These are phyloP conservation scores for Channa maculata DNA, from an alignment of 2,113 vertebrate species.

Conservation along the genomic window DNA sequence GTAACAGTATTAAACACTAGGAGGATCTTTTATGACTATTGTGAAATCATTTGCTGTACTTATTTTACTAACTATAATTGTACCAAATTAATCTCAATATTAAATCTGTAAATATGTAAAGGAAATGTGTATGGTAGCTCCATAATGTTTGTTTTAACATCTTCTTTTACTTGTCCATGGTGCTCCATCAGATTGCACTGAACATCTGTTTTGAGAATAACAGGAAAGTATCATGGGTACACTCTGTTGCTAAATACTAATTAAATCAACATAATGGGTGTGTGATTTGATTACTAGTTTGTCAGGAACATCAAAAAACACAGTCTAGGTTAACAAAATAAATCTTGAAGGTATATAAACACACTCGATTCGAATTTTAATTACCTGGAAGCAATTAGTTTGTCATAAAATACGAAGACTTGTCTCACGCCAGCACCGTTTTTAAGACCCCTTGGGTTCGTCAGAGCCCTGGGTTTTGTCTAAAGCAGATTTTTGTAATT, in stretches of 20 bases:
- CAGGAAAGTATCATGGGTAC: conserved; percentile 45
- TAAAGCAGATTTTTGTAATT: conserved; percentile 52
- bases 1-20: neutral
- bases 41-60: too few species aligned
- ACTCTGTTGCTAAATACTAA: conserved; percentile 57
- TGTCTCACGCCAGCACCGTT: neutral
- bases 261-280: conserved; percentile 57
- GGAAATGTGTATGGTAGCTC: neutral
- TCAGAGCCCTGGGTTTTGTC: conserved; percentile 33
- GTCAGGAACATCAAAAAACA: conserved; percentile 39
- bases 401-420: neutral
- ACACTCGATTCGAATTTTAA: conserved; percentile 25
- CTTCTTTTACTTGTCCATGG: conserved; percentile 8
- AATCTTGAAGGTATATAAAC: conserved; percentile 53
- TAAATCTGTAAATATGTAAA: conserved; percentile 5
- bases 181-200: conserved; percentile 25
- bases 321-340: conserved; percentile 30
- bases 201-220: conserved; percentile 66
- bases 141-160: conserved; percentile 19
- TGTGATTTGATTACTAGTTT: conserved; percentile 57
- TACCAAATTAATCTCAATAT: neutral
- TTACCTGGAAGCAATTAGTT: conserved; percentile 25
- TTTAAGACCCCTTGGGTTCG: neutral
- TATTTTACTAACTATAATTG: too few species aligned
- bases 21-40: too few species aligned